A percentile compares a stretch with the other conserved stretches of the same genome.
Conservation (phyloP, 2,113 vertebrate genomes). For the Phodopus roborovskii region DNA sequence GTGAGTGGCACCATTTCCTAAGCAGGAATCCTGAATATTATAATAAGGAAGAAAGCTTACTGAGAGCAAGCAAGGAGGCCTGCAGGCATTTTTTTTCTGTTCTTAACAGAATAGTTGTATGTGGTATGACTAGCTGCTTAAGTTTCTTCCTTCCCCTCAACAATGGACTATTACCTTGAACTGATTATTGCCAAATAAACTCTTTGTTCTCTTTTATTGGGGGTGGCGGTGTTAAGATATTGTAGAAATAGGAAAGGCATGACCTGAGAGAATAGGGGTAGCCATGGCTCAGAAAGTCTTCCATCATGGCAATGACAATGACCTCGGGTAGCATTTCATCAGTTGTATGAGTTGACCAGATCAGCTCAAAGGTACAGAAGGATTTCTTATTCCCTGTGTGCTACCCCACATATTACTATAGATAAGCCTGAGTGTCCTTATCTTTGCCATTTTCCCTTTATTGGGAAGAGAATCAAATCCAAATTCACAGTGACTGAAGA, state of each 20-base stretch:
- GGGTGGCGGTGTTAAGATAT: neutral
- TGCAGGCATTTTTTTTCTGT: neutral
- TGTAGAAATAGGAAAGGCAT: neutral
- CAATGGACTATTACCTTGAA: neutral
- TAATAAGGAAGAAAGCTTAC: neutral
- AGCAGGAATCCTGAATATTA: neutral
- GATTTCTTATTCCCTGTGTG: neutral
- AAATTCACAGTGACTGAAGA: neutral
- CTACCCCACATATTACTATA: neutral
- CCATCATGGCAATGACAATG: neutral
- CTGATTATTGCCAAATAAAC: neutral
- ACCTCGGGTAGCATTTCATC: neutral
- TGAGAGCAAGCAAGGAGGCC: neutral
- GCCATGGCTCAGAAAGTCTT: slow-evolving; percentile 8
- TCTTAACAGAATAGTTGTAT: neutral
- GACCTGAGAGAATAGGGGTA: neutral
- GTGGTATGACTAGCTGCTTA: neutral
- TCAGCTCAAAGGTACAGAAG: neutral
- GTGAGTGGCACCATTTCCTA: neutral
- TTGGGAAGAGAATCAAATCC: slow-evolving; percentile 8
- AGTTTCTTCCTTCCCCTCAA: neutral
- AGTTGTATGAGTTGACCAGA: neutral
- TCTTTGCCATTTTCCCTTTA: slow-evolving; percentile 24
- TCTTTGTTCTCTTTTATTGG: neutral
- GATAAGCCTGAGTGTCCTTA: neutral